Evolutionary conservation across 30 jellyfish, hydroid and myxozoan species (phyloP).

Genomic region (Hydra vulgaris): DNA sequence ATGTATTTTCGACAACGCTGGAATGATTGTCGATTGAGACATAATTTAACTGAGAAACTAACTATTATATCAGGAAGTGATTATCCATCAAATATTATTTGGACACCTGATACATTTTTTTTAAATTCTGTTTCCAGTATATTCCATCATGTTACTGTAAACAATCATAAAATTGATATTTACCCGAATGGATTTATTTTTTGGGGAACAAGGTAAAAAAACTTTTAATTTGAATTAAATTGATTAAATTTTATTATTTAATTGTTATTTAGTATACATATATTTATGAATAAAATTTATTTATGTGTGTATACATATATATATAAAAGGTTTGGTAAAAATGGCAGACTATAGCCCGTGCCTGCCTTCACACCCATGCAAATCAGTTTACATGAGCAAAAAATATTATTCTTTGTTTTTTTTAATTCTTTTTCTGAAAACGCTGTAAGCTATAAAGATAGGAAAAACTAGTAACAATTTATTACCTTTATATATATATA

Average conservation of each 20-base stretch:
- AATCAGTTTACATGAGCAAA: no score
- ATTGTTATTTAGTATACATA: no score
- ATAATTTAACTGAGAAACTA: constrained; percentile 28
- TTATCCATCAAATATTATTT: constrained; percentile 55
- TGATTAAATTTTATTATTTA: no score
- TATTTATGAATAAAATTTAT: not conserved
- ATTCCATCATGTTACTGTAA: constrained; percentile 81
- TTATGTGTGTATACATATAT: not conserved
- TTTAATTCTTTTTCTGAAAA: no score
- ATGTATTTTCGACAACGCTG: constrained; percentile 71
- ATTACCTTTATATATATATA: no score
- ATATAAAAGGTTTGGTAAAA: no score
- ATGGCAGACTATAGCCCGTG: no score
- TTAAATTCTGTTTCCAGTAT: constrained; percentile 50
- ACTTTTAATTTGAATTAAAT: not conserved
- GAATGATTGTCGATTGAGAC: constrained; percentile 47
- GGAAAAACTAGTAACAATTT: no score
- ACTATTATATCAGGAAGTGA: constrained; percentile 50
- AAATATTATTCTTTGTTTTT: no score
- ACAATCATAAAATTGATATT: constrained; percentile 56
- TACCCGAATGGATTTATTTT: constrained; percentile 65
- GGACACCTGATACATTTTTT: constrained; percentile 86
- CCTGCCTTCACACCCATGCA: no score
- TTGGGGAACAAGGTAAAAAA: constrained; percentile 82
- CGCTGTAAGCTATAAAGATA: no score